Conservation (phyloP, 2,797 vertebrate species). For the Erethizon dorsatum region DNA sequence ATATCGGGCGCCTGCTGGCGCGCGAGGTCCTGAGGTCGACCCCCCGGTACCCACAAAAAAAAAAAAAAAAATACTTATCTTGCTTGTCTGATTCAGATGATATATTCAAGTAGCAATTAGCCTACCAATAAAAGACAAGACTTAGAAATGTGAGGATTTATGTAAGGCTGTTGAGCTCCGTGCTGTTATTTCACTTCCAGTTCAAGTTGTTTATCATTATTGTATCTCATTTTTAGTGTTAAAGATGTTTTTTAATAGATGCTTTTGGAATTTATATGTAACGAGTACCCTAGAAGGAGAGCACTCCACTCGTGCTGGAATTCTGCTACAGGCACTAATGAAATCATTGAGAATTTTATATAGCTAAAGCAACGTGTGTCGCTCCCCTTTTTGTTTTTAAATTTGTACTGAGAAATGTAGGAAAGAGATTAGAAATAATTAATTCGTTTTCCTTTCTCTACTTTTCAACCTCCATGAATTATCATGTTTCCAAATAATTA, state of each 20-base stretch:
- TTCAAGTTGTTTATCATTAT: slow-evolving; percentile 78
- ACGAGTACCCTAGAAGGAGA: slow-evolving; percentile 54
- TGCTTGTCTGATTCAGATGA: slow-evolving; percentile 52
- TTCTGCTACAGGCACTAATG: slow-evolving; percentile 64
- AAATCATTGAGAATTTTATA: slow-evolving; percentile 31
- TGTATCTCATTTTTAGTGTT: slow-evolving; percentile 70
- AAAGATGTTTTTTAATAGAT: slow-evolving; percentile 74
- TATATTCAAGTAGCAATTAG: slow-evolving; percentile 67
- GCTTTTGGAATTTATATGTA: slow-evolving; percentile 71
- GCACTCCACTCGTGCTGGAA: slow-evolving; percentile 53
- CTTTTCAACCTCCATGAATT: not conserved
- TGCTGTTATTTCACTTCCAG: slow-evolving; percentile 54
- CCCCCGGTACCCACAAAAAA: no score
- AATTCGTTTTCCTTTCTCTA: slow-evolving; percentile 34
- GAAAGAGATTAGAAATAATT: slow-evolving; percentile 32
- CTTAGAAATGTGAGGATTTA: slow-evolving; percentile 35
- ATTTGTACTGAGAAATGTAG: not conserved
- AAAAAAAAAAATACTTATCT: slow-evolving; percentile 77
- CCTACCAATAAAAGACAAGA: slow-evolving; percentile 76
- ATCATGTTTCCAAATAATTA: slow-evolving; percentile 55
- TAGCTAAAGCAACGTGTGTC: not conserved
- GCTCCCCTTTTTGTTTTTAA: slow-evolving; percentile 42
- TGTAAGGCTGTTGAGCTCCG: slow-evolving; percentile 38
- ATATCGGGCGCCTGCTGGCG: no score
- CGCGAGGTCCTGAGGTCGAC: no score